A percentile compares a stretch with the other conserved stretches of the same genome.
phyloP scores from a whole-genome alignment of 2,113 vertebrate species.

The Nyctereutes procyonoides region DNA sequence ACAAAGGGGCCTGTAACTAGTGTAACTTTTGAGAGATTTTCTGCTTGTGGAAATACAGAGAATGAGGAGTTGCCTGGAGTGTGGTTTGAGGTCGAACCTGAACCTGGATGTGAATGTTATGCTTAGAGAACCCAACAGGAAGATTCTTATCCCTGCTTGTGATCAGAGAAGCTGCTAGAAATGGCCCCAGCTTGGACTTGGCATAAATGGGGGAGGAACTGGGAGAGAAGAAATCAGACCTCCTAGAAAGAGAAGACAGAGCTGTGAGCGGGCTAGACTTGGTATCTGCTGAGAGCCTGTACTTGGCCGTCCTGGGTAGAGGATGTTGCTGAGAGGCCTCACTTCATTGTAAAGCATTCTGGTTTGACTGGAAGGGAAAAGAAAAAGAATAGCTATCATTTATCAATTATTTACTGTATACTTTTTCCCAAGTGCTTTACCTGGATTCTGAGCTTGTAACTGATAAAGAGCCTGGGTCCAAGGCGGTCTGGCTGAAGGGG shows the following conservation, averaged over 20 bases:
- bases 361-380: constrained; percentile 38
- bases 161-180: constrained; percentile 41
- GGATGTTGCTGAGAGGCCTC: neutral
- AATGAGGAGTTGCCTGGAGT: neutral
- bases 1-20: neutral
- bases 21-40: constrained; percentile 11
- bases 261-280: neutral
- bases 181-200: neutral
- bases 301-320: neutral
- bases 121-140: neutral
- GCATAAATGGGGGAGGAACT: constrained; percentile 1
- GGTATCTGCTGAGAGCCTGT: neutral
- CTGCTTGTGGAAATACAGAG: neutral
- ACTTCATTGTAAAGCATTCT: neutral
- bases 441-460: neutral
- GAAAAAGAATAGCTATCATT: neutral
- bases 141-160: neutral
- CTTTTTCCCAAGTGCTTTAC: neutral
- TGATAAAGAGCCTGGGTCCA: neutral
- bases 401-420: neutral
- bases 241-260: constrained; percentile 25
- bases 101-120: constrained; percentile 35
- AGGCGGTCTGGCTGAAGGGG: neutral
- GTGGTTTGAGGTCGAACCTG: constrained; percentile 41
- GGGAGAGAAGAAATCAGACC: constrained; percentile 20